Evolutionary conservation across 2,113 vertebrate species (phyloP).

Genomic region (Pithys albifrons): DNA sequence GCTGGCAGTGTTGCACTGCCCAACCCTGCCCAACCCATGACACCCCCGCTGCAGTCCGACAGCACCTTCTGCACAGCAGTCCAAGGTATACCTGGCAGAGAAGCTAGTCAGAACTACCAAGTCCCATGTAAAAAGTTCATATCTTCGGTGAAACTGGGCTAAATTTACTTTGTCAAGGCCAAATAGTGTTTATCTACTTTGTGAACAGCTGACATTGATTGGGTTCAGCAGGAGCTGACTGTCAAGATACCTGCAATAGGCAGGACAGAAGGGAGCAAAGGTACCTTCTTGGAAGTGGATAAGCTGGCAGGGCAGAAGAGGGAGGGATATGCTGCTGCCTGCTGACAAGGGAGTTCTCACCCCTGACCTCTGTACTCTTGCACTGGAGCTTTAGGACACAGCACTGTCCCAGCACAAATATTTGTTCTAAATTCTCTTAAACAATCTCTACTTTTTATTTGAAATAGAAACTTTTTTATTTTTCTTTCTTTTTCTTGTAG

Average conservation of each 20-base stretch:
- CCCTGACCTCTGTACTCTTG: slow-evolving; percentile 37
- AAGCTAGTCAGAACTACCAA: neutral
- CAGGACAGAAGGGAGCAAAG: slow-evolving; percentile 9
- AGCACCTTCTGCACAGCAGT: neutral
- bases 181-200: neutral
- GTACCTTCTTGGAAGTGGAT: neutral
- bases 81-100: neutral
- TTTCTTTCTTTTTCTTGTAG: neutral
- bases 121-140: accelerated
- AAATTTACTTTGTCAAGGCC: neutral
- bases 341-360: slow-evolving; percentile 23
- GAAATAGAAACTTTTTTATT: neutral
- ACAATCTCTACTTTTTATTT: slow-evolving; percentile 20
- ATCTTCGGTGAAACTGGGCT: neutral
- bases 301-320: neutral
- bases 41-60: neutral
- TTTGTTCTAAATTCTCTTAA: slow-evolving; percentile 30
- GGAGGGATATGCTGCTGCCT: neutral
- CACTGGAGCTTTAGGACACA: neutral
- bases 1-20: neutral
- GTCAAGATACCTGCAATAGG: neutral
- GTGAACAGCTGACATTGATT: neutral
- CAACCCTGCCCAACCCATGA: neutral
- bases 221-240: neutral
- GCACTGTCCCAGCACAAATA: slow-evolving; percentile 23